Percentiles rank a stretch among this genome's conserved stretches.
These are phyloP conservation scores for Mormyrops attenuatus DNA, from an alignment of 2,797 vertebrate genomes.

Conservation along the genomic window DNA sequence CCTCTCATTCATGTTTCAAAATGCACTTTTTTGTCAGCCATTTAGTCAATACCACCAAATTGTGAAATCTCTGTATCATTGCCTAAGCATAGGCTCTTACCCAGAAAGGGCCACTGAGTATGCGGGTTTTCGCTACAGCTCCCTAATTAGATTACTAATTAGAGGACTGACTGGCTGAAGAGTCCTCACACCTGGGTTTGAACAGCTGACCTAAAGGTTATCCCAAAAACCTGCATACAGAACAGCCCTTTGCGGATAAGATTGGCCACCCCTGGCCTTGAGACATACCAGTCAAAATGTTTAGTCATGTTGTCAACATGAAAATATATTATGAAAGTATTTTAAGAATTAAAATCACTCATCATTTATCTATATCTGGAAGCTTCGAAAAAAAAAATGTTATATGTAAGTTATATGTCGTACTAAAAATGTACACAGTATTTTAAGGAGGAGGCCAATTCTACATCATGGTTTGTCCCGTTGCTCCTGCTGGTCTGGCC, in stretches of 20 bases:
- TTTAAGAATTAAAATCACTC: too few relatives aligned
- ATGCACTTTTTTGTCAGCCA: neutral
- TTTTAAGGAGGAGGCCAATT: neutral
- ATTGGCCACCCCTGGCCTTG: neutral
- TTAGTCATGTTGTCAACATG: neutral
- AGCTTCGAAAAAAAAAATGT: neutral
- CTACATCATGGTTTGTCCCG: neutral
- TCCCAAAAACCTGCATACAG: neutral
- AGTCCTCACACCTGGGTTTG: neutral
- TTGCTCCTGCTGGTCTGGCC: neutral
- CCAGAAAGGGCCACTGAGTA: neutral
- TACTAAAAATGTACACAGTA: neutral
- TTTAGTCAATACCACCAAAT: neutral
- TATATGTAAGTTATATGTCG: neutral
- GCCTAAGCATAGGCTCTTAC: neutral
- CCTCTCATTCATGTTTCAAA: neutral
- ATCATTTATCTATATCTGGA: neutral
- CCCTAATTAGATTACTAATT: neutral
- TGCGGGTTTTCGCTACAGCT: neutral
- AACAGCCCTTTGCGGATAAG: too few relatives aligned
- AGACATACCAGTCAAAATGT: neutral
- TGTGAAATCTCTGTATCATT: neutral
- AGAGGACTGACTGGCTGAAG: neutral
- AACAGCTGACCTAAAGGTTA: neutral
- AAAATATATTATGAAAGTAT: too few relatives aligned